These are phyloP conservation scores for Tenebrosternarchus preto DNA, from an alignment of 2,113 vertebrate genomes.

Conservation along the genomic window DNA sequence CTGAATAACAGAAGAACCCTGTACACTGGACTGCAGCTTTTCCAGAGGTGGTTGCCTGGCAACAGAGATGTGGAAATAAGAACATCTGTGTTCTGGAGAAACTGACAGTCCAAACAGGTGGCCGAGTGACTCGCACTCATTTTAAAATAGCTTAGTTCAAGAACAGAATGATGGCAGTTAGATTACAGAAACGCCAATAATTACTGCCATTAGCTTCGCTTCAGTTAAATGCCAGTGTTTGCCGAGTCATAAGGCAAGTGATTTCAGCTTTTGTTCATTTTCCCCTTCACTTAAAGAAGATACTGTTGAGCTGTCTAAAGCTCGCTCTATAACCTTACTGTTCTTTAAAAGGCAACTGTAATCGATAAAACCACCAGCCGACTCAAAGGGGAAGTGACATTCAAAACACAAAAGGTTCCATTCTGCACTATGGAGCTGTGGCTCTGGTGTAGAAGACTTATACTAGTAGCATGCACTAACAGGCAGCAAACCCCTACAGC, in stretches of 20 bases:
- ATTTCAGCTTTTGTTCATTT: too few relatives aligned
- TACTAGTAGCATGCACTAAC: neutral
- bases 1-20: neutral
- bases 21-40: conserved; percentile 21
- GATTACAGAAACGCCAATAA: neutral
- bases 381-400: too few relatives aligned
- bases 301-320: too few relatives aligned
- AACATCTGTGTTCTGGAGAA: conserved; percentile 37
- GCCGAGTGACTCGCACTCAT: neutral
- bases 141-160: neutral
- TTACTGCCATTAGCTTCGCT: neutral
- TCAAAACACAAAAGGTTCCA: too few relatives aligned
- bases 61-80: conserved; percentile 24
- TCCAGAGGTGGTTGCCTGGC: conserved; percentile 37
- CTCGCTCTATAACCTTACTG: too few relatives aligned
- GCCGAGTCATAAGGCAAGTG: too few relatives aligned
- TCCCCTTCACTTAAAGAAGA: too few relatives aligned
- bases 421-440: too few relatives aligned
- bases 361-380: too few relatives aligned
- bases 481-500: neutral
- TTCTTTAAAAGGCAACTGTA: too few relatives aligned
- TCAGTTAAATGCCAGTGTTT: neutral
- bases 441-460: neutral
- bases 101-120: conserved; percentile 24
- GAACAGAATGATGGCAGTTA: neutral